A percentile compares a stretch with the other conserved stretches of the same genome.
Evolutionary conservation across 2,797 vertebrate genomes (phyloP).

Genomic region (Ammospiza maritima): DNA sequence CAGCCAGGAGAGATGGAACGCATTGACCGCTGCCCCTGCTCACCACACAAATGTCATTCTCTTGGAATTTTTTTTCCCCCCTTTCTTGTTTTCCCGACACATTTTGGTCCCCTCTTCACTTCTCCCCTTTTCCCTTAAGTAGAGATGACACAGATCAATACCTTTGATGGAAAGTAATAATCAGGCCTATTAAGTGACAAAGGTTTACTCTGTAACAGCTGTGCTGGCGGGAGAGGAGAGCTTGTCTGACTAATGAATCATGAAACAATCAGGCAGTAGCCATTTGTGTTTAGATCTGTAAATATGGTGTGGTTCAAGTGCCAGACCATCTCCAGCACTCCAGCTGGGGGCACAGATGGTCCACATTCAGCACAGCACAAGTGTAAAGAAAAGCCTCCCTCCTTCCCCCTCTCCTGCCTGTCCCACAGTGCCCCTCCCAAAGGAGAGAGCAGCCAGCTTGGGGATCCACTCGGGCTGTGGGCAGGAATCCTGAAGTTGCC

Average conservation of each 20-base stretch:
- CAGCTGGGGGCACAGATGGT: conserved; percentile 99
- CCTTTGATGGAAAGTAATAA: conserved; percentile 99
- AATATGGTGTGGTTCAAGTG: conserved; percentile 99
- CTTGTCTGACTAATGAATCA: conserved; percentile 99
- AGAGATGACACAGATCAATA: conserved; percentile 97
- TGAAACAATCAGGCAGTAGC: conserved; percentile 99
- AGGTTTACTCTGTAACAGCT: conserved; percentile 99
- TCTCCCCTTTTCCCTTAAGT: conserved; percentile 84
- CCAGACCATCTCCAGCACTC: conserved; percentile 99
- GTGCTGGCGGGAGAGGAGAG: conserved; percentile 97
- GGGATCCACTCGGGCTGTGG: conserved; percentile 5
- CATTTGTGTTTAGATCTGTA: conserved; percentile 99
- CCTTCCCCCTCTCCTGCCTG: conserved; percentile 76
- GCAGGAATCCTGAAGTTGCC: not conserved
- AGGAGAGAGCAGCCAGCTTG: conserved; percentile 79
- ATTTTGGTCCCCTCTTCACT: conserved; percentile 63
- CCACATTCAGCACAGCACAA: conserved; percentile 91
- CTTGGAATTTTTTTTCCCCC: not conserved
- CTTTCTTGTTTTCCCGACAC: conserved; percentile 54
- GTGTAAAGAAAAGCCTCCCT: conserved; percentile 81
- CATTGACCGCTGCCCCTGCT: conserved; percentile 13
- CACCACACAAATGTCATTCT: not conserved
- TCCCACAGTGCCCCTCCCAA: conserved; percentile 84
- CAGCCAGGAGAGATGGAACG: conserved; percentile 16
- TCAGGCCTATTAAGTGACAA: conserved; percentile 99